Evolutionary conservation across 2,797 vertebrate genomes (phyloP), one percentile per base, ranked within the genome.

Genomic region (Anabas testudineus): DNA sequence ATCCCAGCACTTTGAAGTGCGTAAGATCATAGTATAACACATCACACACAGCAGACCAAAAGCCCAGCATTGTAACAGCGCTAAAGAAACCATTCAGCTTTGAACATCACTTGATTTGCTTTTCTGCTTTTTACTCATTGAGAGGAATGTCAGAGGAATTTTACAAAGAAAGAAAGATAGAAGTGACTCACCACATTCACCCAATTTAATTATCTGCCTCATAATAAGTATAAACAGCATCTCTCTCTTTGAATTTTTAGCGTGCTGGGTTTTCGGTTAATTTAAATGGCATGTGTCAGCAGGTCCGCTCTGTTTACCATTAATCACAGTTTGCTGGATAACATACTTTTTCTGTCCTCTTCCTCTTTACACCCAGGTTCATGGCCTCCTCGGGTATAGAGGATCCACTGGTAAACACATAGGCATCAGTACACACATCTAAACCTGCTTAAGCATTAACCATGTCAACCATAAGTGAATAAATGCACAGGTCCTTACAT

Each of bases 361-460:
- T 77, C 71, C 57, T 65, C 65, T 78, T 71, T 48, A 74, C 39
- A 43, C 65, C 57, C 79, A 76, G 71, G 71, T 75, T 83, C 74
- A 32, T 10, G 71, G 74, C 67, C 68, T 72, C 46, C 45, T 14
- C 41, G 52, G 48, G 28, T 71, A 34, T 45, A 70, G 62, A 77
- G 26, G 41, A 81, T 73, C 69, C 52, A 28, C 65, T 59, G 26
- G 41, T 45, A 67, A 71, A 78, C 74, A 82, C 26, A 75, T 58
- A 76, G 56, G 45, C 62, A 77, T 70, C 64, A 67, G 47, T 51
- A 64, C 53, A 68, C 66, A 54, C 74, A 86, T 74, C 46, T 28
- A 58, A 26, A 80, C 69, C 71, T 47, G 87, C 58, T 90, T 84
- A 88, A 87, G 84, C 77, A 90, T 91, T 89, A 88, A 91, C 88